A percentile compares a stretch with the other conserved stretches of the same genome.
These are phyloP conservation scores for Amphiprion ocellaris DNA, from an alignment of 2,113 vertebrate genomes.

Conservation along the genomic window DNA sequence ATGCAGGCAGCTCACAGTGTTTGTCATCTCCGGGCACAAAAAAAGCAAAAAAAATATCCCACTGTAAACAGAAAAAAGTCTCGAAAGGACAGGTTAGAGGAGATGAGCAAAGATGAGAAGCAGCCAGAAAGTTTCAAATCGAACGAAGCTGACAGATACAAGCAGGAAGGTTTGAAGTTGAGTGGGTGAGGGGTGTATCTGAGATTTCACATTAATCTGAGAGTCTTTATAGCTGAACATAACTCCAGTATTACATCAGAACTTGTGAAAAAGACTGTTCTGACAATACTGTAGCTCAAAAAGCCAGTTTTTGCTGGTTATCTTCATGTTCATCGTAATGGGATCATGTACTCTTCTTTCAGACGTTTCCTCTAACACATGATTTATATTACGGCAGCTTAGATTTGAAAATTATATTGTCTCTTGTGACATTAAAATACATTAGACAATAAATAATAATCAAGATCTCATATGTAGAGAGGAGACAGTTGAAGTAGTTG, in stretches of 20 bases:
- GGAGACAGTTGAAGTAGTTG: background rate
- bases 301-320: background rate
- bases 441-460: background rate
- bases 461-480: background rate
- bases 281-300: background rate
- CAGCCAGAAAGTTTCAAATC: background rate
- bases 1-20: constrained; percentile 21
- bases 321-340: constrained; percentile 11
- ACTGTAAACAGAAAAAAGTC: constrained; percentile 13
- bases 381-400: too few relatives aligned
- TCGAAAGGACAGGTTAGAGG: constrained; percentile 29
- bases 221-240: background rate
- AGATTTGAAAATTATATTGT: too few relatives aligned
- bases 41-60: constrained; percentile 23
- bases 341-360: constrained; percentile 5
- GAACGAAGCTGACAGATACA: background rate
- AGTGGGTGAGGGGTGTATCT: background rate
- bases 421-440: background rate
- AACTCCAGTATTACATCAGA: background rate
- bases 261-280: background rate
- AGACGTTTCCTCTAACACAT: too few relatives aligned
- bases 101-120: constrained; percentile 13
- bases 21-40: constrained; percentile 30
- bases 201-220: constrained; percentile 1
- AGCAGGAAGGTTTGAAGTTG: background rate